These are phyloP conservation scores for Agelaius phoeniceus DNA, from an alignment of 2,113 vertebrate genomes.

Conservation along the genomic window DNA sequence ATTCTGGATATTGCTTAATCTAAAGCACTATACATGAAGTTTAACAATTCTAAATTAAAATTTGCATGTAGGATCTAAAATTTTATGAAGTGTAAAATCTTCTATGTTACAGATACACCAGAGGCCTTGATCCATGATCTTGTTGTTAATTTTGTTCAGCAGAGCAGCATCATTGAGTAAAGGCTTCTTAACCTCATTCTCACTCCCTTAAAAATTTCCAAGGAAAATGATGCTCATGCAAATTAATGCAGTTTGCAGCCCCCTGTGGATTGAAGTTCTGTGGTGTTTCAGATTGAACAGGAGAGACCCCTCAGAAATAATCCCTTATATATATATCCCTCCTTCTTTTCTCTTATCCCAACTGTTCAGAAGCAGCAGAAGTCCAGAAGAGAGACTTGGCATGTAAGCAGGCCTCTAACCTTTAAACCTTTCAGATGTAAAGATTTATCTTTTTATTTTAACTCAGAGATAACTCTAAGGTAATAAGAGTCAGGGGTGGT, in stretches of 20 bases:
- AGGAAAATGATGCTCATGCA: background rate
- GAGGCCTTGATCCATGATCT: background rate
- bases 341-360: background rate
- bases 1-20: background rate
- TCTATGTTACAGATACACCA: background rate
- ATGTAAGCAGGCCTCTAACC: background rate
- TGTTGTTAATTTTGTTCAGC: background rate
- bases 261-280: background rate
- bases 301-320: background rate
- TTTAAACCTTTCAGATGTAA: background rate
- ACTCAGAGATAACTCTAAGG: background rate
- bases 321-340: background rate
- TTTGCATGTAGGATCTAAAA: background rate
- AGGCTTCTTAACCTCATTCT: background rate
- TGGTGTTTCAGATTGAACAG: background rate
- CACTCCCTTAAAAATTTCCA: background rate
- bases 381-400: background rate
- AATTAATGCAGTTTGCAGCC: background rate
- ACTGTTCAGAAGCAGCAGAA: rapidly evolving
- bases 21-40: background rate
- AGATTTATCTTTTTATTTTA: background rate
- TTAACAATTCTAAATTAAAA: background rate
- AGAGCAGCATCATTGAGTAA: background rate
- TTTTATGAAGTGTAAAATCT: background rate
- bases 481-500: too few species aligned